Evolutionary conservation across 2,888 invertebrate genomes (phyloP).

Genomic region (Apomyelois bistriatella): DNA sequence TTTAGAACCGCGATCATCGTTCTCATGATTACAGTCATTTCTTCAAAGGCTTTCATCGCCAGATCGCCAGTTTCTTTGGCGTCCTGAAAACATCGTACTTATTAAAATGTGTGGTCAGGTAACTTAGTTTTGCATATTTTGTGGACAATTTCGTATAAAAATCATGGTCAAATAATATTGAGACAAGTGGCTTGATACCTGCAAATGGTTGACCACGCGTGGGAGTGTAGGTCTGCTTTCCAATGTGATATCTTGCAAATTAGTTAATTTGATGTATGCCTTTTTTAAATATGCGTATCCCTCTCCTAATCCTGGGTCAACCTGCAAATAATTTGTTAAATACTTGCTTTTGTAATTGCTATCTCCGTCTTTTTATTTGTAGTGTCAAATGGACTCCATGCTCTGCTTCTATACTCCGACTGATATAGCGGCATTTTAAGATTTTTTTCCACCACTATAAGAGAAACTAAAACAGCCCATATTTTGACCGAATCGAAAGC

Average conservation of each 20-base stretch:
- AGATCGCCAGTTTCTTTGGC: conserved; percentile 82
- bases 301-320: conserved; percentile 84
- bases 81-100: conserved; percentile 46
- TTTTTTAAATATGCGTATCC: conserved; percentile 81
- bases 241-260: conserved; percentile 79
- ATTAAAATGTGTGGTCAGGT: too few species aligned
- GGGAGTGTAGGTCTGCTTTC: conserved; percentile 71
- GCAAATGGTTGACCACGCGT: conserved; percentile 36
- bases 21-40: conserved; percentile 77
- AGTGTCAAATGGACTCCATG: too few species aligned
- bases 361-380: too few species aligned
- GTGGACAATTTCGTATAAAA: too few species aligned
- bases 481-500: too few species aligned
- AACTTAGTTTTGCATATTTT: too few species aligned
- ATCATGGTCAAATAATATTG: neutral
- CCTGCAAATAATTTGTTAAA: conserved; percentile 33
- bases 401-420: too few species aligned
- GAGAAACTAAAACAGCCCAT: too few species aligned
- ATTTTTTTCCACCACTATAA: too few species aligned
- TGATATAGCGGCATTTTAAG: too few species aligned
- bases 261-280: conserved; percentile 73
- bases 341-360: too few species aligned
- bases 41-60: conserved; percentile 81
- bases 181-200: conserved; percentile 35
- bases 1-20: conserved; percentile 78